Evolutionary conservation across 92 coral and sea anemone genomes (phyloP).

Genomic region (Palythoa grandiflora): DNA sequence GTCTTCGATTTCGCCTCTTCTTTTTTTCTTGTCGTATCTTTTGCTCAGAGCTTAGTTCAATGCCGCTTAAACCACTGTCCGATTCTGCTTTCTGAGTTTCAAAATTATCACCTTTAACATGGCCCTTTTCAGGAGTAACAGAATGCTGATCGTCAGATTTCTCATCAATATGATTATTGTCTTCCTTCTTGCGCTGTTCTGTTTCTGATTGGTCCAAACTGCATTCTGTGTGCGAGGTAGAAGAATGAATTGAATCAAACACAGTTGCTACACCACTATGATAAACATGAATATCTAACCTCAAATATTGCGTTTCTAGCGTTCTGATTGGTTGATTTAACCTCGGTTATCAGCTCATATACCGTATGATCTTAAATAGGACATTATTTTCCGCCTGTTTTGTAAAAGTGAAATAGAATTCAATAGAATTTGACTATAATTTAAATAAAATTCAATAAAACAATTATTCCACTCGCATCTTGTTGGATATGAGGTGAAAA

Average conservation of each 20-base stretch:
- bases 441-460: too few species aligned
- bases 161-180: not conserved
- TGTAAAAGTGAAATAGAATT: too few species aligned
- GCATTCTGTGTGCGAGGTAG: not conserved
- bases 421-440: too few species aligned
- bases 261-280: not conserved
- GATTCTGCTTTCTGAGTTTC: not conserved
- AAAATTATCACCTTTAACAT: not conserved
- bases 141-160: not conserved
- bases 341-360: too few species aligned
- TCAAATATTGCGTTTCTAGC: too few species aligned
- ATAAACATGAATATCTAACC: too few species aligned
- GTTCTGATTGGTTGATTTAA: too few species aligned
- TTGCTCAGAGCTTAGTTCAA: not conserved
- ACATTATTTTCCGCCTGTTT: too few species aligned
- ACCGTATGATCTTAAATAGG: too few species aligned
- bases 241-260: not conserved
- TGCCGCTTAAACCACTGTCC: not conserved
- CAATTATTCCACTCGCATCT: too few species aligned
- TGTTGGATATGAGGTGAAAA: too few species aligned
- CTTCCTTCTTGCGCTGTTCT: not conserved
- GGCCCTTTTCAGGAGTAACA: not conserved
- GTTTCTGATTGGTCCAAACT: not conserved
- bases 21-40: constrained; percentile 16
- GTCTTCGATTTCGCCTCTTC: constrained; percentile 31